Evolutionary conservation across 2,888 invertebrate genomes (phyloP).

Genomic region (Dendrolimus houi): DNA sequence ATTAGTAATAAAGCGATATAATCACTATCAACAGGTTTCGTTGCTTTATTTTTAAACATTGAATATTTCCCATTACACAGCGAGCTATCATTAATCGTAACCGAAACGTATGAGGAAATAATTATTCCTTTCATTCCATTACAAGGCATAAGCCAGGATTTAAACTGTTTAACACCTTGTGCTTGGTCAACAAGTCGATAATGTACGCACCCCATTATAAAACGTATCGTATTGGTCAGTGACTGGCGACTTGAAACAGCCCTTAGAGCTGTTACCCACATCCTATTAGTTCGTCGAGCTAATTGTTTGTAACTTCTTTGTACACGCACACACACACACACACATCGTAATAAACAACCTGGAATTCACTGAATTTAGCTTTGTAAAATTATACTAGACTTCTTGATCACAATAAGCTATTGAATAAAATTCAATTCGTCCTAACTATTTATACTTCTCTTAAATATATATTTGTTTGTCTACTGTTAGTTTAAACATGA

Average conservation of each 20-base stretch:
- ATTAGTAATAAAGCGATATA: not conserved
- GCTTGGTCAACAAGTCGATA: conserved; percentile 62
- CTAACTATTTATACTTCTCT: too few relatives aligned
- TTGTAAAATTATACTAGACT: too few relatives aligned
- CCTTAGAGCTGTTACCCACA: conserved; percentile 48
- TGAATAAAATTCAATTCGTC: too few relatives aligned
- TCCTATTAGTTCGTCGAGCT: conserved; percentile 5
- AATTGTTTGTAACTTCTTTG: not conserved
- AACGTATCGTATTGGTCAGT: conserved; percentile 46
- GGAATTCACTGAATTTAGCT: too few relatives aligned
- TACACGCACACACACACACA: too few relatives aligned
- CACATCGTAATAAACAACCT: too few relatives aligned
- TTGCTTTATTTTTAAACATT: not conserved
- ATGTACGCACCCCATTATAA: conserved; percentile 51
- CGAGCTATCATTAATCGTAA: not conserved
- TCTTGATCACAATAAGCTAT: too few relatives aligned
- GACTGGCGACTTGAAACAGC: conserved; percentile 57
- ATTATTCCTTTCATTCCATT: not conserved
- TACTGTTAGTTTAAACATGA: too few relatives aligned
- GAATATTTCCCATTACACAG: not conserved
- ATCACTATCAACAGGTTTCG: not conserved
- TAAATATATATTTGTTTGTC: too few relatives aligned
- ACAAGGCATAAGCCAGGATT: not conserved
- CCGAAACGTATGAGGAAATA: not conserved
- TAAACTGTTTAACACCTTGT: conserved; percentile 57